These are phyloP conservation scores for Porites australiensis DNA, from an alignment of 64 coral and sea anemone species.

Conservation along the genomic window DNA sequence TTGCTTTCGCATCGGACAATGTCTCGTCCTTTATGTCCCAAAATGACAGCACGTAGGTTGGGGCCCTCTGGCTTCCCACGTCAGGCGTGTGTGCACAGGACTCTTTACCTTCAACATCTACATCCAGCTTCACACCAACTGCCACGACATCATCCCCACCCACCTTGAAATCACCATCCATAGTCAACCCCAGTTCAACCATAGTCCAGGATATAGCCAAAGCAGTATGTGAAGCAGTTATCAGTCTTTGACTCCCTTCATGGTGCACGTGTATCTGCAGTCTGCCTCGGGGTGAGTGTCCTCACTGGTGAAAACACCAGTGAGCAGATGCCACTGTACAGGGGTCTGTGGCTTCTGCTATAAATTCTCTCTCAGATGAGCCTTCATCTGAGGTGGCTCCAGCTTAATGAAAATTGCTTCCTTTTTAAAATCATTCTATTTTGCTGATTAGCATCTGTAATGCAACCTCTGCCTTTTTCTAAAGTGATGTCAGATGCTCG, in stretches of 20 bases:
- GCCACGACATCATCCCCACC: not conserved
- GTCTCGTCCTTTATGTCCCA: not conserved
- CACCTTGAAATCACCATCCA: not conserved
- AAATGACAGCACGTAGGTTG: not conserved
- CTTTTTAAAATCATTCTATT: too few species aligned
- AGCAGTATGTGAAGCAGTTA: constrained; percentile 2
- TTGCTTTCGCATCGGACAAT: not conserved
- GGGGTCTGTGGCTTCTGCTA: constrained; percentile 7
- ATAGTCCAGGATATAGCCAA: not conserved
- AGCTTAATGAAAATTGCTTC: too few species aligned
- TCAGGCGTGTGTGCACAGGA: not conserved
- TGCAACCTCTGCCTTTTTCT: too few species aligned
- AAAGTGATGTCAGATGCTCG: too few species aligned
- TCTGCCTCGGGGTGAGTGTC: not conserved
- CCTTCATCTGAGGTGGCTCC: not conserved
- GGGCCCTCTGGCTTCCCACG: not conserved
- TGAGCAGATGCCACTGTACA: constrained; percentile 9
- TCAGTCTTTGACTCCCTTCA: constrained; percentile 7
- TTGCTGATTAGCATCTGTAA: too few species aligned
- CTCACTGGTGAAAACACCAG: not conserved
- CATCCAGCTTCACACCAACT: not conserved
- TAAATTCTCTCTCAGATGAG: not conserved
- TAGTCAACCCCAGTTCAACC: constrained; percentile 13
- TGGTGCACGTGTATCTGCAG: not conserved
- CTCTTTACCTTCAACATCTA: not conserved